Evolutionary conservation across 2,113 vertebrate genomes (phyloP), one percentile per base, ranked within the genome.

Genomic region (Morone saxatilis): DNA sequence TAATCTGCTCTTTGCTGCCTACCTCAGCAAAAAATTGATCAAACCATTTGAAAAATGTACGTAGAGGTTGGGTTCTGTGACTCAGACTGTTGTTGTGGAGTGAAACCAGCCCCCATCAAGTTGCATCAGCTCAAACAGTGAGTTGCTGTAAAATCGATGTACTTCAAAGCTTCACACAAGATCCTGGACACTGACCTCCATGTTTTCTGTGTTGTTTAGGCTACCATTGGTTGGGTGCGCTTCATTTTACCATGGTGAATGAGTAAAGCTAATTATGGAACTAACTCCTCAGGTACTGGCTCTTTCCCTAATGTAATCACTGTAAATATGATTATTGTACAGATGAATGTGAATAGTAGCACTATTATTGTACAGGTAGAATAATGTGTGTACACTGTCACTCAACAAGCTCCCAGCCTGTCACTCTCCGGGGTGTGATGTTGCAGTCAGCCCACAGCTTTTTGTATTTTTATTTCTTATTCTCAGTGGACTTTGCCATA

Each of bases 291-390:
- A 94, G 94, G 94, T 92, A 90, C 86, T 85, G 85, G 84, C 77
- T 85, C 84, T 88, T 81, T 89, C 85, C 90, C 88, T 86, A 86
- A 88, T 90, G 85, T 92, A 89, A 91, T 90, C 84, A 86, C 76
- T 94, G 94, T 95, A 94, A 92, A 94, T 94, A 94, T 50, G 76
- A 80, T 68, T 80, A 84, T 84, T 95, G 93, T 95, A 94, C 91
- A 94, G 90, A 87, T 90, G 75, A 91, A 89, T 94, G 93, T 94
- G 90, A 93, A 93, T 94, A 94, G 87, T 92, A 93, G 89, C 86
- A 86, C 86, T 84, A 89, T 88, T 87, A 91, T 90, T 93, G 92
- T 94, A 93, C 91, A 94, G 91, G 78, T 93, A 93, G 91, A 68
- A 75, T 85, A 87, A 67, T 85, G 71, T 85, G 88, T 84, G 81